Evolutionary conservation across 2,113 vertebrate species (phyloP), one percentile per base, ranked within the genome.

Genomic region (Plestiodon gilberti): DNA sequence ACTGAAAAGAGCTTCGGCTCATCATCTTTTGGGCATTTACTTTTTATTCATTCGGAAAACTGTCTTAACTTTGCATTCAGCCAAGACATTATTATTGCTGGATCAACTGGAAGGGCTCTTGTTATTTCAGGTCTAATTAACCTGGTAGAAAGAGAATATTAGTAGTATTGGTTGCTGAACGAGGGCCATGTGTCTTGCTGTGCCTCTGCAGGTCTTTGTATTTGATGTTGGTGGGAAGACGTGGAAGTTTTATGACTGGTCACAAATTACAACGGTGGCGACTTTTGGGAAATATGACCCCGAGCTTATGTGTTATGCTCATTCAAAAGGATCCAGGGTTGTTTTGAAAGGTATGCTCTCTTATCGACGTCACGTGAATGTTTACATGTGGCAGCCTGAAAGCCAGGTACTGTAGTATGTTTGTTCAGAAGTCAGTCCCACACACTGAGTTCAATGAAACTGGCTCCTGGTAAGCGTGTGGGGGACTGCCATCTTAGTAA

Each of bases 161-260:
- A 67, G 4, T 35, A 64, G n/a, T n/a, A n/a, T n/a, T n/a, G n/a
- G n/a, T 10, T 22, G 61, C 1, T 23, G 23, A 17, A 1, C 52
- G 7, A 43, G 35, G 13, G 69, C 55, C 28, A 20, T 85, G 64
- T 33, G 35, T 92, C 64, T 75, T 43, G 17, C 87, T 25, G 78
- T 94, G 35, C 17, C 81, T 74, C 87, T 86, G 38, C 85, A 99
- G 98, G 97, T 99, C 25, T 99, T 98, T 89, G 97, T 98, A 22
- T 99, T 99, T 94, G 97, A 99, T 89, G 97, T 99, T 87, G 97
- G 98, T 38, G 89, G 95, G 30, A 97, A 98, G 89, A 84, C 91
- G 48, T 99, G 98, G 99, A 98, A 97, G 88, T 97, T 85, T 76
- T 99, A 99, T 87, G 97, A 99, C 86, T 99, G 98, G 98, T 97